These are phyloP conservation scores for Porites evermanni DNA, from an alignment of 92 coral and sea anemone genomes.

Conservation along the genomic window DNA sequence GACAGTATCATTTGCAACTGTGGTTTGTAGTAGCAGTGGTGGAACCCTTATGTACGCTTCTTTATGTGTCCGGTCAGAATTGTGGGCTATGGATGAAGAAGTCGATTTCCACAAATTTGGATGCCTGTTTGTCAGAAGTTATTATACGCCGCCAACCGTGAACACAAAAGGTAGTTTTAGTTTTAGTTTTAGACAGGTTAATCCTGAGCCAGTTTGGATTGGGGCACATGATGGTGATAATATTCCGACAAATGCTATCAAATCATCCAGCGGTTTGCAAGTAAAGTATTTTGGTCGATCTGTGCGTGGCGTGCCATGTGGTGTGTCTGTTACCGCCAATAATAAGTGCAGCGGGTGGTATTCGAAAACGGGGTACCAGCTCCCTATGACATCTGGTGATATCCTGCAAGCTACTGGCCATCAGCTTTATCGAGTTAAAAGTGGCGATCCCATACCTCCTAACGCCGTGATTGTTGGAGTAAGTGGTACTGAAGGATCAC, in stretches of 20 bases:
- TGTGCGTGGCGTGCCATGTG: not conserved
- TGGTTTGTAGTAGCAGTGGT: too few relatives aligned
- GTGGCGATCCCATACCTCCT: constrained; percentile 5
- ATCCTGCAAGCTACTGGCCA: not conserved
- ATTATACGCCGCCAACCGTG: too few relatives aligned
- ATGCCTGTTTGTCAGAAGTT: not conserved
- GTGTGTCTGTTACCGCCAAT: not conserved
- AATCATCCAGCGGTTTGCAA: too few relatives aligned
- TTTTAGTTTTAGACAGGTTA: not conserved
- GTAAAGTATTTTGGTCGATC: not conserved
- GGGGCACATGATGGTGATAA: too few relatives aligned
- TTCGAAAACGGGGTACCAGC: too few relatives aligned
- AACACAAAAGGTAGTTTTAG: too few relatives aligned
- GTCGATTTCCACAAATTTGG: not conserved
- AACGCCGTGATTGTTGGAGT: not conserved
- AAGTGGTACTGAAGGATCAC: not conserved
- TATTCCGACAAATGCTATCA: too few relatives aligned
- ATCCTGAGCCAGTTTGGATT: constrained; percentile 2
- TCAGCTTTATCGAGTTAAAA: not conserved
- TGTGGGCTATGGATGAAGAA: not conserved
- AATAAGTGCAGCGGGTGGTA: too few relatives aligned
- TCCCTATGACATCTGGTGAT: not conserved
- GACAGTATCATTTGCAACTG: not conserved
- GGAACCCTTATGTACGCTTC: not conserved
- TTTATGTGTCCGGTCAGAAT: not conserved